These are phyloP conservation scores for Chiridota heheva DNA, from an alignment of 35 echinoderm and acorn worm species.

Conservation along the genomic window DNA sequence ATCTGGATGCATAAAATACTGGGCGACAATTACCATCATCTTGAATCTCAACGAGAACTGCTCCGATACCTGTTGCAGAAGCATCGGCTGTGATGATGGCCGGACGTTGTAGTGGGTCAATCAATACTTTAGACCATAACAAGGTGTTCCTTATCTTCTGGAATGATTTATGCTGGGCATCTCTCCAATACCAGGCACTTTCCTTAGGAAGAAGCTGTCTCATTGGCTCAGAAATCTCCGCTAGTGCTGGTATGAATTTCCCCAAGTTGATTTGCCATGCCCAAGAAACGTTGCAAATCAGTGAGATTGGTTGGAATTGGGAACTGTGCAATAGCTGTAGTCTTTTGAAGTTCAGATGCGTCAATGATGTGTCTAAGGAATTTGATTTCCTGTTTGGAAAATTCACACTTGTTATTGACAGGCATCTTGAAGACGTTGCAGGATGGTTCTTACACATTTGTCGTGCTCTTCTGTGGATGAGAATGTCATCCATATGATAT, in stretches of 20 bases:
- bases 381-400: background rate
- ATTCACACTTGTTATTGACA: conserved; percentile 41
- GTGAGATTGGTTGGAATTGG: background rate
- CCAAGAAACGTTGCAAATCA: background rate
- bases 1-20: conserved; percentile 16
- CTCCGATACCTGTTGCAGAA: conserved; percentile 27
- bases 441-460: conserved; percentile 25
- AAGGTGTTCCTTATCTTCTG: conserved; percentile 25
- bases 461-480: conserved; percentile 55
- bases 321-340: background rate
- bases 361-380: conserved; percentile 54
- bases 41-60: conserved; percentile 32
- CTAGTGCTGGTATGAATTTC: conserved; percentile 39
- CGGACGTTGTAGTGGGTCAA: conserved; percentile 27
- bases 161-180: conserved; percentile 20
- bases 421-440: conserved; percentile 30
- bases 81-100: conserved; percentile 34
- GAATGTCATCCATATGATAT: conserved; percentile 76
- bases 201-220: conserved; percentile 28
- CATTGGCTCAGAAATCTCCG: conserved; percentile 28
- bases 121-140: conserved; percentile 7
- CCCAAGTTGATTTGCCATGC: conserved; percentile 43
- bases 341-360: conserved; percentile 21
- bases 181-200: conserved; percentile 42
- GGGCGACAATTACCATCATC: conserved; percentile 13